Conservation (phyloP, 2,113 vertebrate genomes). For the Dunckerocampus dactyliophorus region DNA sequence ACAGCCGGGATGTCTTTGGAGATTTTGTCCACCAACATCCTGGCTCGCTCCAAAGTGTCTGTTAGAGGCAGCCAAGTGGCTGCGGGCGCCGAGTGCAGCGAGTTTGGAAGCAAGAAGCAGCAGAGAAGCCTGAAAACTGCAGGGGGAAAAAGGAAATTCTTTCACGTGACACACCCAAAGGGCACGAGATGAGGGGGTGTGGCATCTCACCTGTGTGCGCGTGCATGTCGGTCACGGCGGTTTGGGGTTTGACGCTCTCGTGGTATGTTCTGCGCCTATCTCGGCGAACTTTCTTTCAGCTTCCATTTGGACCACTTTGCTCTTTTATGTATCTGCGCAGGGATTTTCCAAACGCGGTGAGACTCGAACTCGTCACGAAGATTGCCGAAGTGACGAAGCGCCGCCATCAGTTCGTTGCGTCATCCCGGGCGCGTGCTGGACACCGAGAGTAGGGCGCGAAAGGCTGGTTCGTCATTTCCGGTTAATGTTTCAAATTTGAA, state of each 20-base stretch:
- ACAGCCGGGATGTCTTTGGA: slow-evolving; percentile 26
- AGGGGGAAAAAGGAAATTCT: background rate
- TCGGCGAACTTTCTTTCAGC: background rate
- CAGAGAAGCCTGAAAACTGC: slow-evolving; percentile 39
- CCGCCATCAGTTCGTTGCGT: slow-evolving; percentile 2
- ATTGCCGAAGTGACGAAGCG: slow-evolving; percentile 19
- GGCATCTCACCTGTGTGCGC: slow-evolving; percentile 26
- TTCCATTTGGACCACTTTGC: slow-evolving; percentile 40
- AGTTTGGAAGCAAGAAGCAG: slow-evolving; percentile 28
- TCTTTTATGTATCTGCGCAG: slow-evolving; percentile 25
- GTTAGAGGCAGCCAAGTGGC: slow-evolving; percentile 30
- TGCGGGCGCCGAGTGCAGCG: slow-evolving; percentile 34
- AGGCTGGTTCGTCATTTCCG: background rate
- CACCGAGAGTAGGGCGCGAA: background rate
- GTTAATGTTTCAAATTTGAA: background rate
- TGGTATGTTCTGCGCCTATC: slow-evolving; percentile 1
- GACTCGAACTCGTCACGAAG: background rate
- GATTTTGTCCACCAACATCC: slow-evolving; percentile 76
- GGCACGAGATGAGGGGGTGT: background rate
- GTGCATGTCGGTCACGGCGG: slow-evolving; percentile 44
- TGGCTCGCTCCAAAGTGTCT: slow-evolving; percentile 62
- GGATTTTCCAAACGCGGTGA: slow-evolving; percentile 29
- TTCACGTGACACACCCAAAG: background rate
- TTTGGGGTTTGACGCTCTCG: slow-evolving; percentile 1
- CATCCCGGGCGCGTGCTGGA: background rate